phyloP scores from a whole-genome alignment of 2,797 vertebrate species.

The Tauraco hartlaubi region DNA sequence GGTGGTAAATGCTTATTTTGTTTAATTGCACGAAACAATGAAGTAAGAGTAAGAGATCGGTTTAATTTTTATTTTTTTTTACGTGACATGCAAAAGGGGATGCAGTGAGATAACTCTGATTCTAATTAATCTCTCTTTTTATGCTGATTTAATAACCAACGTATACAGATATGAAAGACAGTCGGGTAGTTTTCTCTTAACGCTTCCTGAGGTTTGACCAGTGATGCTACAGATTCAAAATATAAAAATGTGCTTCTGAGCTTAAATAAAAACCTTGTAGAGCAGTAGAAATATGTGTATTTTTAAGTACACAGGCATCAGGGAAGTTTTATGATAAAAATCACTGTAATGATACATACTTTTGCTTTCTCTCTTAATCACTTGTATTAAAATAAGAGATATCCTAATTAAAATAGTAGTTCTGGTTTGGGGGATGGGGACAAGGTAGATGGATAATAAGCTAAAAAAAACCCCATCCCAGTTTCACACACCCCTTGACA shows the following conservation, averaged over 20 bases:
- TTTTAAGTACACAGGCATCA: neutral
- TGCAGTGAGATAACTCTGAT: neutral
- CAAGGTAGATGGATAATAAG: neutral
- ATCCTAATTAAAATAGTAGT: neutral
- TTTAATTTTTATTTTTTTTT: neutral
- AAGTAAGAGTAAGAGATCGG: neutral
- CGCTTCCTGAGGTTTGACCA: neutral
- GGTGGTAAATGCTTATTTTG: neutral
- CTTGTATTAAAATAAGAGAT: neutral
- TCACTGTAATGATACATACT: neutral
- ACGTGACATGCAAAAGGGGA: neutral
- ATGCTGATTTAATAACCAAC: neutral
- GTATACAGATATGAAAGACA: neutral
- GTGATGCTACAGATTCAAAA: neutral
- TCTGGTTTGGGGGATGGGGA: neutral
- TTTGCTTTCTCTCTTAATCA: neutral
- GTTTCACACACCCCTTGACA: neutral
- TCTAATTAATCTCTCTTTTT: neutral
- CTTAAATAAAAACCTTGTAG: neutral
- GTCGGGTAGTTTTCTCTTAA: neutral
- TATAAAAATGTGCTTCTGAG: neutral
- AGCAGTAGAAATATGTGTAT: neutral
- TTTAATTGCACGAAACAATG: neutral
- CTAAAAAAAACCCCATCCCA: neutral
- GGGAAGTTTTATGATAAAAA: neutral